These are phyloP conservation scores for Coptodon rendalli DNA, from an alignment of 2,113 vertebrate species.

Conservation along the genomic window DNA sequence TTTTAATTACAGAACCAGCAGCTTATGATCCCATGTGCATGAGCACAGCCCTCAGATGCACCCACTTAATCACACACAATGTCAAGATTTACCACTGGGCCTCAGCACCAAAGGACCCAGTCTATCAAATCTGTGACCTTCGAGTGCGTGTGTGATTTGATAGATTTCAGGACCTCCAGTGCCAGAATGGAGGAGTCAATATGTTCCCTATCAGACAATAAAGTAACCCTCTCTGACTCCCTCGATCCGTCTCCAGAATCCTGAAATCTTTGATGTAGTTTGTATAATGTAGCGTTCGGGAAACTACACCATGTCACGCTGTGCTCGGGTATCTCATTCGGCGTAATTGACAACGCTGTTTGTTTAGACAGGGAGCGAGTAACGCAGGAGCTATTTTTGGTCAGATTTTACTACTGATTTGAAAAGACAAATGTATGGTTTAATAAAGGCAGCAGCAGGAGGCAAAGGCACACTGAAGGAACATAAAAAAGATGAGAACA, in stretches of 20 bases:
- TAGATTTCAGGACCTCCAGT: not conserved
- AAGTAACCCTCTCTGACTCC: not conserved
- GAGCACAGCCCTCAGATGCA: not conserved
- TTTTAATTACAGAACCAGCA: not conserved
- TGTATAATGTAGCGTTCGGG: not conserved
- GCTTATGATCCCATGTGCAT: not conserved
- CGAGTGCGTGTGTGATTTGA: not conserved
- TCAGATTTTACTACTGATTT: not conserved
- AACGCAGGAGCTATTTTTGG: not conserved
- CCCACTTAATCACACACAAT: not conserved
- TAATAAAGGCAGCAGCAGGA: not conserved
- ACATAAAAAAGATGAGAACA: not conserved
- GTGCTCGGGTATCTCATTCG: not conserved
- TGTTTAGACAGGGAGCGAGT: not conserved
- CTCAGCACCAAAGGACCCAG: not conserved
- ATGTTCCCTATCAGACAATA: not conserved
- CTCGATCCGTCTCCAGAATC: not conserved
- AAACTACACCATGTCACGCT: not conserved
- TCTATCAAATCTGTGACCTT: slow-evolving; percentile 9
- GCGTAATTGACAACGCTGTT: not conserved
- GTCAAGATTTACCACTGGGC: not conserved
- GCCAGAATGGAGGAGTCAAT: not conserved
- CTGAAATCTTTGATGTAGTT: not conserved
- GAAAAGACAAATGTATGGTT: not conserved
- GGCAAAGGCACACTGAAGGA: not conserved